phyloP scores from a whole-genome alignment of 2,797 vertebrate species.

The Columba guinea region DNA sequence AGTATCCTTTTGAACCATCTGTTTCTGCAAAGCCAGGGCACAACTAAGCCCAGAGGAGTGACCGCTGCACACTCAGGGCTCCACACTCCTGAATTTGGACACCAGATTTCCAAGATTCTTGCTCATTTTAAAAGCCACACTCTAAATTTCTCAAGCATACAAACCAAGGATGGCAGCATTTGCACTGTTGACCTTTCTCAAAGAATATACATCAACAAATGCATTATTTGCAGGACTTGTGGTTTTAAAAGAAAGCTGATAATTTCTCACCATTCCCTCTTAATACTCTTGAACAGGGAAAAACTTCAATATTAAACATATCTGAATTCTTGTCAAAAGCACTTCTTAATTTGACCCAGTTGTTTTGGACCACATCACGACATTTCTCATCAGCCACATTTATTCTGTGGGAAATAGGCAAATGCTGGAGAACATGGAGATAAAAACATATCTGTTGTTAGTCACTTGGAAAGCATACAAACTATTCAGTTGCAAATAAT shows the following conservation, averaged over 20 bases:
- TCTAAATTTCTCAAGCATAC: background rate
- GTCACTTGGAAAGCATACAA: background rate
- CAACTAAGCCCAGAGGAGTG: background rate
- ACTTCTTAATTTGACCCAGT: background rate
- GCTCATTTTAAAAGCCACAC: background rate
- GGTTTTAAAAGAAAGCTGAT: background rate
- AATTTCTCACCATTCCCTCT: slow-evolving; percentile 28
- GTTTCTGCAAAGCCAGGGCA: background rate
- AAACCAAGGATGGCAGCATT: background rate
- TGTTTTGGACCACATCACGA: background rate
- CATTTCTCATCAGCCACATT: background rate
- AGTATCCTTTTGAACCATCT: background rate
- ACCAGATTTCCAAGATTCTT: background rate
- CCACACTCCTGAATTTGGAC: background rate
- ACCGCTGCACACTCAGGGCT: background rate
- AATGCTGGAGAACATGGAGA: slow-evolving; percentile 76
- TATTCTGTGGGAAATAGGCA: slow-evolving; percentile 73
- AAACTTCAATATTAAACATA: background rate
- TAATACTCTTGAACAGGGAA: background rate
- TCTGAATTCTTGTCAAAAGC: background rate
- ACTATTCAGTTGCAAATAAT: background rate
- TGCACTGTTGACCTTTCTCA: background rate
- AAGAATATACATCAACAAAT: background rate
- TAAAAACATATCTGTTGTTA: background rate
- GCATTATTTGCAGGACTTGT: background rate